Percentiles rank a stretch among this genome's conserved stretches.
Conservation (phyloP, 53 echinoderm and acorn worm species). For the Echinometra lucunter region DNA sequence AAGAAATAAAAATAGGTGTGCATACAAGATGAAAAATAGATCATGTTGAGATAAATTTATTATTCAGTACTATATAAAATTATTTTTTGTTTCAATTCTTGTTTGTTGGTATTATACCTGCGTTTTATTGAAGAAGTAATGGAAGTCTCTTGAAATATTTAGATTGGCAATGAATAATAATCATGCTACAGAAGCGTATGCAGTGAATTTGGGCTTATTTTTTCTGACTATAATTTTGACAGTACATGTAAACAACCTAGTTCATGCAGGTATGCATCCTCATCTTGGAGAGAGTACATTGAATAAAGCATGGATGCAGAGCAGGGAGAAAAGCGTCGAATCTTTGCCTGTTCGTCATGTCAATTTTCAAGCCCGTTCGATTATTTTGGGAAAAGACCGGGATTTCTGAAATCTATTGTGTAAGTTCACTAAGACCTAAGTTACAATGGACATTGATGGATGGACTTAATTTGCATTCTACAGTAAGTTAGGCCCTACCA, state of each 20-base stretch:
- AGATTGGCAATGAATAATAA: not conserved
- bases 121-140: too few relatives aligned
- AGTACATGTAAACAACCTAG: too few relatives aligned
- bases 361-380: constrained; percentile 80
- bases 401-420: constrained; percentile 76
- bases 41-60: not conserved
- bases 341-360: constrained; percentile 78
- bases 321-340: constrained; percentile 27
- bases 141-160: too few relatives aligned
- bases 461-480: too few relatives aligned
- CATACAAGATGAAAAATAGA: not conserved
- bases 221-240: too few relatives aligned
- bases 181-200: not conserved
- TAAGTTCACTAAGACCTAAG: too few relatives aligned
- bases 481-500: too few relatives aligned
- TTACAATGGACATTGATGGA: too few relatives aligned
- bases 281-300: too few relatives aligned
- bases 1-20: not conserved
- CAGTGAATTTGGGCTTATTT: not conserved
- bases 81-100: too few relatives aligned
- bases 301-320: not conserved
- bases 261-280: not conserved
- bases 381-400: constrained; percentile 81
- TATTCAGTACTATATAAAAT: not conserved
- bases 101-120: too few relatives aligned